These are phyloP conservation scores for Meghimatium bilineatum DNA, from an alignment of 2,888 invertebrate species.

Conservation along the genomic window DNA sequence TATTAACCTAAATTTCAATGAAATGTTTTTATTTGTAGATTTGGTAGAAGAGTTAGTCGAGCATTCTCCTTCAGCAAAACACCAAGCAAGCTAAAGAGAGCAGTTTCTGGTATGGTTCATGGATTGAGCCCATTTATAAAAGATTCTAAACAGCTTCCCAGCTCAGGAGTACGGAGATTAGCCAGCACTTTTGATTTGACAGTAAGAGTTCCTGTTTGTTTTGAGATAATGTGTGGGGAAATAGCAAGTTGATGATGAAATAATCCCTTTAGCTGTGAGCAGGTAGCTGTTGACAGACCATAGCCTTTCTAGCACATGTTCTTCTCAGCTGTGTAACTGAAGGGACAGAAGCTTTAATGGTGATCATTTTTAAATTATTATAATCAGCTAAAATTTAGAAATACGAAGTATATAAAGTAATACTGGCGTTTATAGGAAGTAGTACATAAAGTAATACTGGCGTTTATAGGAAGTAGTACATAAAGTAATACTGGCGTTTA, in stretches of 20 bases:
- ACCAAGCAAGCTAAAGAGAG: slow-evolving; percentile 88
- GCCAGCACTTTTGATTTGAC: slow-evolving; percentile 70
- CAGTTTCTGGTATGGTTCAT: slow-evolving; percentile 85
- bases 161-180: slow-evolving; percentile 59
- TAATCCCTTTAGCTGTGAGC: too few relatives aligned
- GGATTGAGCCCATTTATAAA: slow-evolving; percentile 65
- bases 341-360: too few relatives aligned
- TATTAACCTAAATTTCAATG: neutral
- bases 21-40: slow-evolving; percentile 55
- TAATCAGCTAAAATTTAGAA: too few relatives aligned
- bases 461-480: too few relatives aligned
- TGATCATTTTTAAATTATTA: too few relatives aligned
- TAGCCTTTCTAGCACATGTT: too few relatives aligned
- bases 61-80: slow-evolving; percentile 97
- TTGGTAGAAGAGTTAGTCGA: slow-evolving; percentile 84
- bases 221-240: neutral
- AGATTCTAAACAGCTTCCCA: slow-evolving; percentile 57
- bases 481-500: too few relatives aligned
- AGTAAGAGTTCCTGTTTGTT: slow-evolving; percentile 55
- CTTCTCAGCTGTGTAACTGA: too few relatives aligned
- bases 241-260: neutral
- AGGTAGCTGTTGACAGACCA: too few relatives aligned
- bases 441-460: too few relatives aligned
- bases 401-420: too few relatives aligned
- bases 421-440: too few relatives aligned